These are phyloP conservation scores for Spilosoma lubricipeda DNA, from an alignment of 2,888 invertebrate species.

Conservation along the genomic window DNA sequence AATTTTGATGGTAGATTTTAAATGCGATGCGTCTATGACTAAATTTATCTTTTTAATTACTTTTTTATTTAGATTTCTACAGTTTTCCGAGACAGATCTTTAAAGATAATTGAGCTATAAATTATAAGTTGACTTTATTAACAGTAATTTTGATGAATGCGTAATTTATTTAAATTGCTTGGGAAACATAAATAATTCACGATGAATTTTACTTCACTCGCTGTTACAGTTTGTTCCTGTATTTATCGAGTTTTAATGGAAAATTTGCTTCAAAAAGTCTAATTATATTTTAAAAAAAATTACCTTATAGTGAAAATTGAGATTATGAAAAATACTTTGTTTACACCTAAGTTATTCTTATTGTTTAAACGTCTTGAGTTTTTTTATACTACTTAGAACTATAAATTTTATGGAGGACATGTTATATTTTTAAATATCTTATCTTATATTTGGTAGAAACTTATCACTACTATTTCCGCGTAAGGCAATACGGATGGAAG, in stretches of 20 bases:
- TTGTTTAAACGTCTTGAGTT: too few species aligned
- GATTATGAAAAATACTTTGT: too few species aligned
- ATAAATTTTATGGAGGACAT: neutral
- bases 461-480: conserved; percentile 1
- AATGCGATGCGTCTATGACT: neutral
- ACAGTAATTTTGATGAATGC: neutral
- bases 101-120: neutral
- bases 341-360: too few species aligned
- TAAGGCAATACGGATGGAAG: neutral
- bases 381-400: neutral
- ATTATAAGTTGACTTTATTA: neutral
- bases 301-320: too few species aligned
- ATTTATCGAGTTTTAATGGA: too few species aligned
- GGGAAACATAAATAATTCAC: too few species aligned
- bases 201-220: too few species aligned
- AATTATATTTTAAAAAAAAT: too few species aligned
- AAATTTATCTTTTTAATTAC: neutral
- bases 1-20: neutral
- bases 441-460: neutral
- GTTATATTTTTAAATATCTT: neutral
- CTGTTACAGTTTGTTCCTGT: too few species aligned
- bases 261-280: too few species aligned
- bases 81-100: neutral
- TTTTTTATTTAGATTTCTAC: neutral
- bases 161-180: neutral